Base-by-base conservation (phyloP, 2,888 invertebrate genomes). In the Rhaphigaster nebulosa region DNA sequence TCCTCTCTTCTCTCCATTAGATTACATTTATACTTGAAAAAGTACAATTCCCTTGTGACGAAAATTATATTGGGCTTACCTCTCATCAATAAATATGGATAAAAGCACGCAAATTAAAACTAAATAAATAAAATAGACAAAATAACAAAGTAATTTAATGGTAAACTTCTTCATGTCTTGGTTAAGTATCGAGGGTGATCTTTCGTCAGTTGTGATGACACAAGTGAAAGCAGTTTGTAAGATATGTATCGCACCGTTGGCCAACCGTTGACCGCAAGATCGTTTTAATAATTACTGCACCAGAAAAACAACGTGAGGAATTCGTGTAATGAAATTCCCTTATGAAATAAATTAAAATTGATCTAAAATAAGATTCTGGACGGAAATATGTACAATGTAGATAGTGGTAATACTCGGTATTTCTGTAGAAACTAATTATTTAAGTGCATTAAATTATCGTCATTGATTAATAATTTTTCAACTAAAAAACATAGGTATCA, bases 151-250 rank as follows among this genome's bases (percentile, higher is more conserved):
- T 1, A n/a, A 65, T 29, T 65, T 12, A n/a, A 13, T 65, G n/a
- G n/a, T 65, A 65, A n/a, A 13, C n/a, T 29, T 29, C 29, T 56
- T 56, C 18, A 52, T 15, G 2, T 2, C 18, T 52, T 52, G 4
- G 13, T 15, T 3, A 56, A 12, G 5, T 1, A n/a, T 12, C 12
- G 10, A 38, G 34, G 70, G 20, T 38, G 34, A 76, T 76, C 34
- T 76, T 76, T 76, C 70, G 70, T 76, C 34, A 76, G 20, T 38
- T 38, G 70, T 76, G 70, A 76, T 76, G 70, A 76, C 70, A 76
- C 70, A 38, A 76, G 70, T 8, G 70, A 76, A 76, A 76, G 70
- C 38, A 38, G 20, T 38, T 76, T 20, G 23, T 76, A 38, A 76
- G 70, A 76, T 76, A 38, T 76, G 34, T 76, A 76, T 76, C 70